Evolutionary conservation across 92 coral and sea anemone species (phyloP).

Genomic region (Palythoa grandiflora): DNA sequence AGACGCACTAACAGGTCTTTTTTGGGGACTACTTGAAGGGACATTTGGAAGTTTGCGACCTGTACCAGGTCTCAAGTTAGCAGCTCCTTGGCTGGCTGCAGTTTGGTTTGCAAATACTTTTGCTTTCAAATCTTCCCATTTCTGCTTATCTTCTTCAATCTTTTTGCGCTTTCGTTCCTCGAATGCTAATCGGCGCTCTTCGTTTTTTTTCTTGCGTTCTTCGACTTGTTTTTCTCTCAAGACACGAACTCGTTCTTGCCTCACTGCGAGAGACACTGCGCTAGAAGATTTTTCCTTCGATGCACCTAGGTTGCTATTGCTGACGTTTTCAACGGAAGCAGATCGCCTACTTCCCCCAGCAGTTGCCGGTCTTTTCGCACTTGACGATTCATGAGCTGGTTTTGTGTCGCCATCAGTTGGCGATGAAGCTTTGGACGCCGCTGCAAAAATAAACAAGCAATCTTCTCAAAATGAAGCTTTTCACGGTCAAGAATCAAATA

Average conservation of each 20-base stretch:
- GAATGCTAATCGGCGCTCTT: slow-evolving; percentile 89
- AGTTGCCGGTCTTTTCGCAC: slow-evolving; percentile 71
- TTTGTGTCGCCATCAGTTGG: slow-evolving; percentile 42
- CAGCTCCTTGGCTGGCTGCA: slow-evolving; percentile 20
- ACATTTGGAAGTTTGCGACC: slow-evolving; percentile 92
- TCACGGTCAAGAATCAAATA: neutral
- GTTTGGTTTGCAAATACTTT: slow-evolving; percentile 63
- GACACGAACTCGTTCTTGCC: slow-evolving; percentile 81
- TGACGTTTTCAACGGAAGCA: slow-evolving; percentile 73
- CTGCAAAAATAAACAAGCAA: slow-evolving; percentile 41
- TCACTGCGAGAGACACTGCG: slow-evolving; percentile 62
- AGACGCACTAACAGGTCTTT: slow-evolving; percentile 77
- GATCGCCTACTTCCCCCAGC: slow-evolving; percentile 61
- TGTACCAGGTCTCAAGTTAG: slow-evolving; percentile 70
- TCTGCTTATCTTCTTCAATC: slow-evolving; percentile 80
- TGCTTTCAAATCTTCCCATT: slow-evolving; percentile 77
- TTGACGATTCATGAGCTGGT: slow-evolving; percentile 45
- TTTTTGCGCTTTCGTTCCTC: slow-evolving; percentile 89
- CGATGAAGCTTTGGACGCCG: slow-evolving; percentile 31
- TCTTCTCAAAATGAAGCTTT: neutral
- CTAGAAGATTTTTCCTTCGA: slow-evolving; percentile 41
- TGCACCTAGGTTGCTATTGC: slow-evolving; percentile 38
- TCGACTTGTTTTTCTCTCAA: slow-evolving; percentile 91
- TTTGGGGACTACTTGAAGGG: slow-evolving; percentile 69
- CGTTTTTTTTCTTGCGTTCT: slow-evolving; percentile 84